Percentiles rank a stretch among this genome's conserved stretches.
Evolutionary conservation across 2,888 invertebrate genomes (phyloP).

Genomic region (Heliothis peltigera): DNA sequence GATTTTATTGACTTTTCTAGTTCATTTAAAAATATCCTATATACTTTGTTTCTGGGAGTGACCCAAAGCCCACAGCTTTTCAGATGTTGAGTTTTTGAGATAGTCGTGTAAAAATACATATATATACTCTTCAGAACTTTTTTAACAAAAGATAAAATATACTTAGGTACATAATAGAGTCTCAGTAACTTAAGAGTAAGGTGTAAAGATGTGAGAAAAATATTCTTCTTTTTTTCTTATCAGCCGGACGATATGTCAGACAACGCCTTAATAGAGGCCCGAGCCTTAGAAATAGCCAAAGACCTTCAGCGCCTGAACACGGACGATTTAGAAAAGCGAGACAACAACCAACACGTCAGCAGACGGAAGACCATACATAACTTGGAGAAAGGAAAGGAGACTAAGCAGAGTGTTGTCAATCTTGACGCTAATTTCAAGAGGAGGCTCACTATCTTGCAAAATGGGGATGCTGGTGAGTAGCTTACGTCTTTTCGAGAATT

Average conservation of each 20-base stretch:
- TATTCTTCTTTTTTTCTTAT: slow-evolving; percentile 3
- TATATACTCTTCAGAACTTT: no score
- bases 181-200: no score
- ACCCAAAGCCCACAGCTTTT: no score
- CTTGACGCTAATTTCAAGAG: slow-evolving; percentile 98
- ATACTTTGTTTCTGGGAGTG: no score
- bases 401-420: slow-evolving; percentile 95
- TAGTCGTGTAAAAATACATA: no score
- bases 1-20: background rate
- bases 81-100: no score
- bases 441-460: slow-evolving; percentile 94
- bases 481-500: background rate
- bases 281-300: slow-evolving; percentile 97
- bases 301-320: slow-evolving; percentile 95
- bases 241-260: slow-evolving; percentile 95
- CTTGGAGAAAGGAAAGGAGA: slow-evolving; percentile 95
- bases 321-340: slow-evolving; percentile 92
- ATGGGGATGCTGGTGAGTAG: slow-evolving; percentile 89
- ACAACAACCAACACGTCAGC: slow-evolving; percentile 93
- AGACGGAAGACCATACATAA: slow-evolving; percentile 96
- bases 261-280: slow-evolving; percentile 95
- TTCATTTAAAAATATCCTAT: no score
- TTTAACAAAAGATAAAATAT: no score
- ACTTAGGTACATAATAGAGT: no score
- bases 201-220: background rate